Evolutionary conservation across 2,888 invertebrate genomes (phyloP).

Genomic region (Conomelus anceps): DNA sequence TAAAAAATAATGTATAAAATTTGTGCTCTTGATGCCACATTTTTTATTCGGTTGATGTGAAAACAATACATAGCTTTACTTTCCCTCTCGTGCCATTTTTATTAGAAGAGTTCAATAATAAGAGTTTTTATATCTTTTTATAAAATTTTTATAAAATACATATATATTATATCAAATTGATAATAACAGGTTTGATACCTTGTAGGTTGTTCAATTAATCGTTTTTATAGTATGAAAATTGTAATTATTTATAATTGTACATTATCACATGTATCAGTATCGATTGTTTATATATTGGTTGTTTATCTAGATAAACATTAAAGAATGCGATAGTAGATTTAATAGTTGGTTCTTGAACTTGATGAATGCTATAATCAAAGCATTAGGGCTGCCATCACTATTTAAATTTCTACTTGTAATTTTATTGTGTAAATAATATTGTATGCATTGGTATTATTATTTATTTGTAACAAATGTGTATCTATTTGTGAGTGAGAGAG

Average conservation of each 20-base stretch:
- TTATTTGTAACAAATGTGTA: background rate
- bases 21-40: background rate
- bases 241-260: background rate
- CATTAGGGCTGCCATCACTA: background rate
- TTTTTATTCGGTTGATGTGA: background rate
- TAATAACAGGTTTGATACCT: background rate
- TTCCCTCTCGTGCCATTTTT: conserved; percentile 7
- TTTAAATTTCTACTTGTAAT: background rate
- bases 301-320: background rate
- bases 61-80: background rate
- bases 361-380: background rate
- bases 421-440: background rate
- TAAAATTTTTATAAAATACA: background rate
- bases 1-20: too few relatives aligned
- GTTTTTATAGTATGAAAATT: background rate
- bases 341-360: background rate
- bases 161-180: background rate
- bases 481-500: background rate
- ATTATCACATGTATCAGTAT: background rate
- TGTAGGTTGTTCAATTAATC: background rate
- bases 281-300: background rate
- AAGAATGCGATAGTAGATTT: background rate
- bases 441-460: background rate
- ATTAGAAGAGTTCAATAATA: background rate
- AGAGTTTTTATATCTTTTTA: background rate